These are phyloP conservation scores for Stenotaenia linearis DNA, from an alignment of 2,888 invertebrate genomes.

Conservation along the genomic window DNA sequence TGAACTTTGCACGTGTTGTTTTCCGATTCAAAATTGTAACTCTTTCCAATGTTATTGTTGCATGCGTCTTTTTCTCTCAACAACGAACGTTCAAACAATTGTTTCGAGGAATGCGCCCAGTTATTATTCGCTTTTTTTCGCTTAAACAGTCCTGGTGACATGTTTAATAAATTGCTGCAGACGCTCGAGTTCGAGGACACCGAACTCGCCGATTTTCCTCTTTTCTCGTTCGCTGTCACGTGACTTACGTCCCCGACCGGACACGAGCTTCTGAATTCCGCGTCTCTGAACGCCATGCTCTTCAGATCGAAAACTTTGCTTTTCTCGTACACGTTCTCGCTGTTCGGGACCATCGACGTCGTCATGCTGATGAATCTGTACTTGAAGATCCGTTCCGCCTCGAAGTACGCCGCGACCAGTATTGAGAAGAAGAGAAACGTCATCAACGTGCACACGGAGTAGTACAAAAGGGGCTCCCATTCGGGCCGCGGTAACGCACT, in stretches of 20 bases:
- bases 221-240: not conserved
- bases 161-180: not conserved
- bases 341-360: slow-evolving; percentile 33
- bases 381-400: slow-evolving; percentile 63
- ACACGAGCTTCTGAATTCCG: slow-evolving; percentile 39
- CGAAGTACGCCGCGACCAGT: slow-evolving; percentile 62
- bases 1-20: not conserved
- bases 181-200: not conserved
- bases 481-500: slow-evolving; percentile 63
- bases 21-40: slow-evolving; percentile 7
- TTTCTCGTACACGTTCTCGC: slow-evolving; percentile 53
- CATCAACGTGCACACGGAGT: slow-evolving; percentile 56
- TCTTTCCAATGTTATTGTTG: slow-evolving; percentile 17
- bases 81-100: not conserved
- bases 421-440: slow-evolving; percentile 60
- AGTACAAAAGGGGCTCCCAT: slow-evolving; percentile 71
- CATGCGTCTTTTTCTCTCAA: slow-evolving; percentile 21
- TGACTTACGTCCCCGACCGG: slow-evolving; percentile 39
- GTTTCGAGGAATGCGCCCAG: not conserved
- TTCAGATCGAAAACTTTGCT: slow-evolving; percentile 49
- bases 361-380: slow-evolving; percentile 53
- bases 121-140: not conserved
- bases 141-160: slow-evolving; percentile 1
- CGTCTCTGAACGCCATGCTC: slow-evolving; percentile 41
- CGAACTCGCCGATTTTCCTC: not conserved